These are phyloP conservation scores for Argynnis bischoffii DNA, from an alignment of 2,888 invertebrate species.

Conservation along the genomic window DNA sequence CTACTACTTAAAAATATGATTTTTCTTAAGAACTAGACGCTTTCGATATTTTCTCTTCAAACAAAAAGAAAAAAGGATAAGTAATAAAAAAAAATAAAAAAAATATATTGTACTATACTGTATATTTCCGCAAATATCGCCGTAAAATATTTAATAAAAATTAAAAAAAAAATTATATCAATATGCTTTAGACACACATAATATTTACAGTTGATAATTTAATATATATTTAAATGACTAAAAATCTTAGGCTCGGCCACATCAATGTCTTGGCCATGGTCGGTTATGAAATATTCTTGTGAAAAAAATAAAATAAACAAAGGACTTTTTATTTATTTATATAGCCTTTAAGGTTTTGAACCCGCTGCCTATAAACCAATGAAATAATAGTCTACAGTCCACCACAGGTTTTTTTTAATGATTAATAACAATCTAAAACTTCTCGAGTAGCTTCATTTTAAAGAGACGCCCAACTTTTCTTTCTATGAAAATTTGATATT, in stretches of 20 bases:
- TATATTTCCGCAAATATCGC: constrained; percentile 52
- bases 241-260: constrained; percentile 12
- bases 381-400: no score
- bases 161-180: constrained; percentile 39
- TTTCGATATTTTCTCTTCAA: neutral
- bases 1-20: no score
- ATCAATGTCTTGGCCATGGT: neutral
- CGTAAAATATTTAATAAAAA: constrained; percentile 39
- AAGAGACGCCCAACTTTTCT: no score
- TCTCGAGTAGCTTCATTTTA: no score
- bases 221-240: constrained; percentile 38
- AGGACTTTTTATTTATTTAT: no score
- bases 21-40: no score
- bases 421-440: no score
- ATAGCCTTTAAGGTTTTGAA: no score
- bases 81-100: constrained; percentile 43
- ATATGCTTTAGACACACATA: constrained; percentile 43
- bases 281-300: no score
- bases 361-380: no score
- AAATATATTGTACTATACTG: constrained; percentile 57
- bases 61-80: constrained; percentile 22
- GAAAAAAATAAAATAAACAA: neutral
- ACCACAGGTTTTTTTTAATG: no score
- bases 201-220: constrained; percentile 37
- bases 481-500: no score